Base-by-base conservation (phyloP, 30 jellyfish, hydroid and myxozoan genomes). In the Aurelia aurita complex sp. Pacific region DNA sequence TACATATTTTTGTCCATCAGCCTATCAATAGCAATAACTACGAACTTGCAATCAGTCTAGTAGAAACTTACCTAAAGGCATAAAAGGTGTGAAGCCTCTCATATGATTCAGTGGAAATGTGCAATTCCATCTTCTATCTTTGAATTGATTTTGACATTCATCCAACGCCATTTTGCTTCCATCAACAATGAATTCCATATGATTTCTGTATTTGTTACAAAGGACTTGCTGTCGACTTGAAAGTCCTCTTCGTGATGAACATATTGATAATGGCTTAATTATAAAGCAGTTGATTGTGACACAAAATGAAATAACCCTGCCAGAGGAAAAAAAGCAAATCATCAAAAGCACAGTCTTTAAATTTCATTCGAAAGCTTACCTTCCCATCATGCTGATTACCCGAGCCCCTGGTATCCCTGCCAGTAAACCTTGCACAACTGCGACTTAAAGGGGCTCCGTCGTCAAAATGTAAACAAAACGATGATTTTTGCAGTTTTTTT, bases 111-210 rank as follows among this genome's bases (percentile, higher is more conserved):
- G 46, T 3, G 99, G 97, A 66, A 94, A 89, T 32, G 99, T 81
- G 83, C 99, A 94, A 64, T 94, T 94, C 99, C 99, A 94, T 76
- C 97, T 67, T 74, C 96, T 53, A 38, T 91, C 99, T 62, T 80
- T 81, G 67, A 94, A 94, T 76, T 85, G 99, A 14, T 40, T 73
- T 35, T 68, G 71, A 74, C 99, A 94, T 68, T 94, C 99, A 61
- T 85, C 95, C 65, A 79, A 55, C 35, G 97, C 97, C 75, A 89
- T 94, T 63, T 79, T 80, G 11, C 92, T 85, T 19, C 97, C 99
- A 76, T 94, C 99, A 19, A 94, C 91, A 42, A 94, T 79, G 67
- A 83, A 94, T 34, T 79, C 93, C 99, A 94, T 89, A 62, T 94
- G 99, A 29, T 82, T 76, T 65, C 92, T 67, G 87, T 78, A 88